These are phyloP conservation scores for Acrobasis repandana DNA, from an alignment of 2,888 invertebrate genomes.

Conservation along the genomic window DNA sequence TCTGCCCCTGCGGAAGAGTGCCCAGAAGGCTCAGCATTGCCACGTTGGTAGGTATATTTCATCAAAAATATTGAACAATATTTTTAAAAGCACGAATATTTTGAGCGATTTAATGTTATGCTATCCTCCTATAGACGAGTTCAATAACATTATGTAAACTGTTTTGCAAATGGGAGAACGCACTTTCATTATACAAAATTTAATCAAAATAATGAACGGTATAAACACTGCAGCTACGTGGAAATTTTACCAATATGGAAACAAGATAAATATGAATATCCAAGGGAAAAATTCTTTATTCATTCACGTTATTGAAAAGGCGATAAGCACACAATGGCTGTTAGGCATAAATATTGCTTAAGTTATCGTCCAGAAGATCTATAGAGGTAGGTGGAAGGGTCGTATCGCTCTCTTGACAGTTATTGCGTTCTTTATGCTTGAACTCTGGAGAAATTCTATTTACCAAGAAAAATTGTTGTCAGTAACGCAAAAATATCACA, in stretches of 20 bases:
- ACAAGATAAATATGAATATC: constrained; percentile 33
- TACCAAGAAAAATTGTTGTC: constrained; percentile 55
- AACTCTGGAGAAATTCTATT: constrained; percentile 65
- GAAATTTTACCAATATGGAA: constrained; percentile 25
- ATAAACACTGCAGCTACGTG: neutral
- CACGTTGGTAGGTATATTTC: neutral
- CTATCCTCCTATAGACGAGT: neutral
- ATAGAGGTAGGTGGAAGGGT: constrained; percentile 48
- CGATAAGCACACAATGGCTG: constrained; percentile 58
- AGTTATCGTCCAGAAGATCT: constrained; percentile 60
- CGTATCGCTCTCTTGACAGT: constrained; percentile 64
- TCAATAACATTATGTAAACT: constrained; percentile 18
- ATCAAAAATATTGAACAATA: neutral
- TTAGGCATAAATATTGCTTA: constrained; percentile 63
- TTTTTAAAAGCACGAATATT: constrained; percentile 3
- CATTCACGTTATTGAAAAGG: constrained; percentile 55
- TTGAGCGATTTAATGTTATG: neutral
- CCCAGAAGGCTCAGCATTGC: too few species aligned
- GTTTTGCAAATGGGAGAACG: constrained; percentile 13
- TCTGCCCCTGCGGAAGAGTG: too few species aligned
- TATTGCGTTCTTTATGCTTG: constrained; percentile 68
- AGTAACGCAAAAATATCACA: constrained; percentile 48
- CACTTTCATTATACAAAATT: constrained; percentile 13
- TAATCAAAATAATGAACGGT: constrained; percentile 7
- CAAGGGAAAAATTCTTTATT: constrained; percentile 43